These are phyloP conservation scores for Apamea epomidion DNA, from an alignment of 2,888 invertebrate genomes.

Conservation along the genomic window DNA sequence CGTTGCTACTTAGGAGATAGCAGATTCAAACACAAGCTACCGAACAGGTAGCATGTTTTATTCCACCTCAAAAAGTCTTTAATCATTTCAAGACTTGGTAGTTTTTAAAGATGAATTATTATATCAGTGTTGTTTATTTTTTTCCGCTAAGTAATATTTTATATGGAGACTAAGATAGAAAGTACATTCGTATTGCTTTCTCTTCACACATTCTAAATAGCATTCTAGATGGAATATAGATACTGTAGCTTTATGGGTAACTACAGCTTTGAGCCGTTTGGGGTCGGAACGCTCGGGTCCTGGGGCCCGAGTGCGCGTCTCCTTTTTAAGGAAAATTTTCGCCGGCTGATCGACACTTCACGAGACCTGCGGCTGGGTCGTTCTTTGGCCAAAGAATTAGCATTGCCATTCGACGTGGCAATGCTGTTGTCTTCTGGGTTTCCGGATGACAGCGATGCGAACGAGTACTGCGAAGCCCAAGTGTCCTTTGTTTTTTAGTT, in stretches of 20 bases:
- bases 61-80: constrained; percentile 31
- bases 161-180: constrained; percentile 22
- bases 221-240: constrained; percentile 5
- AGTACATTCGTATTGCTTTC: constrained; percentile 42
- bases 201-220: constrained; percentile 30
- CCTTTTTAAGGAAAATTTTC: too few species aligned
- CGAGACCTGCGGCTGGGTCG: too few species aligned
- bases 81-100: constrained; percentile 2
- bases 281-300: too few species aligned
- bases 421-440: neutral
- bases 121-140: constrained; percentile 19
- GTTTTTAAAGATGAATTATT: constrained; percentile 39
- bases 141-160: constrained; percentile 7
- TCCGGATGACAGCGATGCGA: too few species aligned
- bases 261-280: too few species aligned
- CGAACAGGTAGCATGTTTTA: constrained; percentile 26
- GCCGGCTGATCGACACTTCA: too few species aligned
- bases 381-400: too few species aligned
- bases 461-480: too few species aligned
- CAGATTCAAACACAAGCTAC: constrained; percentile 19
- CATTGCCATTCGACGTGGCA: too few species aligned
- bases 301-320: too few species aligned
- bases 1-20: constrained; percentile 5
- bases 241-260: too few species aligned
- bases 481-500: too few species aligned